Percentiles rank a stretch among this genome's conserved stretches.
phyloP scores from a whole-genome alignment of 2,888 invertebrate genomes.

The Synanthedon tipuliformis region DNA sequence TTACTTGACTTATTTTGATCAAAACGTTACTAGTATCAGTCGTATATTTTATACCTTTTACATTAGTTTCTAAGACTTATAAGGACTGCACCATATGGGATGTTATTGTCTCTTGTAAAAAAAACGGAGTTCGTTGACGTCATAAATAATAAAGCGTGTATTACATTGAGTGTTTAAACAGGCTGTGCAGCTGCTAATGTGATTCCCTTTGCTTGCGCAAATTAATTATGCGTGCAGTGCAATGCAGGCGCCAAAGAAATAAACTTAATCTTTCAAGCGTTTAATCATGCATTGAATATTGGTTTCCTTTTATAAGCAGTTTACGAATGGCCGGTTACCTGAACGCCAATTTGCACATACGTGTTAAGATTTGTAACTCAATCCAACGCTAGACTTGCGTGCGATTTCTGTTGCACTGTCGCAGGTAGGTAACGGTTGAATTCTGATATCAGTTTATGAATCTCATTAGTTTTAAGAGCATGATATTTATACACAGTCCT shows the following conservation, averaged over 20 bases:
- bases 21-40: too few relatives aligned
- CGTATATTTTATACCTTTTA: too few relatives aligned
- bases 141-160: conserved; percentile 14
- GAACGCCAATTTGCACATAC: conserved; percentile 18
- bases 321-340: conserved; percentile 20
- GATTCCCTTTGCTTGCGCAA: conserved; percentile 42
- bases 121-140: conserved; percentile 24
- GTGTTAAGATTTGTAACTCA: conserved; percentile 10
- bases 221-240: conserved; percentile 39
- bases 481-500: too few relatives aligned
- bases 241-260: conserved; percentile 16
- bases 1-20: too few relatives aligned
- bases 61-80: neutral
- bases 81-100: neutral
- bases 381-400: neutral
- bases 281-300: conserved; percentile 19
- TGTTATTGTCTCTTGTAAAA: neutral
- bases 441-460: too few relatives aligned
- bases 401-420: too few relatives aligned
- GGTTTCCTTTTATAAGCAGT: conserved; percentile 16
- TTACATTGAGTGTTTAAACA: conserved; percentile 32
- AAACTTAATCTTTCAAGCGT: conserved; percentile 11
- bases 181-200: conserved; percentile 54
- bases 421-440: too few relatives aligned
- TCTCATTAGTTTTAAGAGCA: too few relatives aligned